phyloP scores from a whole-genome alignment of 2,797 vertebrate genomes.

The Syngnathus acus region DNA sequence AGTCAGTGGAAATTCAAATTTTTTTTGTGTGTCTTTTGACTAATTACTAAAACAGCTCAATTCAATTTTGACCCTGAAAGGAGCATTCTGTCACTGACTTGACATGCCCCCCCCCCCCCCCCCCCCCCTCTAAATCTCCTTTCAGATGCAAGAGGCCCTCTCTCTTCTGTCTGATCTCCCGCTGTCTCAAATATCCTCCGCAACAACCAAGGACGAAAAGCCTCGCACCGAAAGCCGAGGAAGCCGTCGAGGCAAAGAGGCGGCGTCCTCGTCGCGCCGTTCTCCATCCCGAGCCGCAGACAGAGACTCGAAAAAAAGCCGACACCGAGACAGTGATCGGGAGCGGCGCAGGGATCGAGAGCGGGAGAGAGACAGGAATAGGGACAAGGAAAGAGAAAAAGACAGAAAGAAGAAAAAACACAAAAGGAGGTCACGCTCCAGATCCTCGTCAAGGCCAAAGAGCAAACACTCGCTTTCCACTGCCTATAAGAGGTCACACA shows the following conservation, averaged over 20 bases:
- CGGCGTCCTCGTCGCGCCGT: conserved; percentile 41
- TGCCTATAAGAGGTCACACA: conserved; percentile 82
- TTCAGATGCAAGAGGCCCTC: conserved; percentile 56
- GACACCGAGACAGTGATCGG: conserved; percentile 13
- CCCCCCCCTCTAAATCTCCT: neutral
- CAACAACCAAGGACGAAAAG: conserved; percentile 35
- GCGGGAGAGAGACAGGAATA: conserved; percentile 42
- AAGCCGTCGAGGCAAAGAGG: conserved; percentile 67
- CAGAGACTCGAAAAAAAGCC: conserved; percentile 6
- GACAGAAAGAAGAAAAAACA: conserved; percentile 94
- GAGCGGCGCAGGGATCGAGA: conserved; percentile 18
- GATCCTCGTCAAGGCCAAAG: conserved; percentile 79
- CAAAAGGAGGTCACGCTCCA: conserved; percentile 82
- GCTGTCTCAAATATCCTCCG: conserved; percentile 26
- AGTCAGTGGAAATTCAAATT: conserved; percentile 8
- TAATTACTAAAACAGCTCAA: neutral
- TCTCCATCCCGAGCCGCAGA: conserved; percentile 50
- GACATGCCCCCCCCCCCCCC: neutral
- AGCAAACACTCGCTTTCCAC: conserved; percentile 87
- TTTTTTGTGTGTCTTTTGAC: neutral
- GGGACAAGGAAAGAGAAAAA: conserved; percentile 69
- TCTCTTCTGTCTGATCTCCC: conserved; percentile 34
- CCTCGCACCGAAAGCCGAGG: conserved; percentile 23
- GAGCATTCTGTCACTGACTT: neutral
- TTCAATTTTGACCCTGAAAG: neutral